Evolutionary conservation across 1,140 invertebrate genomes (phyloP).

Genomic region (Nephila pilipes): DNA sequence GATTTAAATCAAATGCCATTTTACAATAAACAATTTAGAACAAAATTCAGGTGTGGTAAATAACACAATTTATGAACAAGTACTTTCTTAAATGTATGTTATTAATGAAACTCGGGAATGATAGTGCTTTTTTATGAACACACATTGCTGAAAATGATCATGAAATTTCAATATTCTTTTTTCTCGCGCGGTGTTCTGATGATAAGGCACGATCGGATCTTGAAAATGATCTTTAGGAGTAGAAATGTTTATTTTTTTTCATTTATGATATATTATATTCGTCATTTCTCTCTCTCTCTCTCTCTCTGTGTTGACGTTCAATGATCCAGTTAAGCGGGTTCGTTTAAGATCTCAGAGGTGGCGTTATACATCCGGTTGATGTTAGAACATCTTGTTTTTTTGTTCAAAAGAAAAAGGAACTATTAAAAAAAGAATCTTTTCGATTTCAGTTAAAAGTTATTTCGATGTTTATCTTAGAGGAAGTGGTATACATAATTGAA

Average conservation of each 20-base stretch:
- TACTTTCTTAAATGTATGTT: no score
- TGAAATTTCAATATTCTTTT: not conserved
- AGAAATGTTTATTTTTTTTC: not conserved
- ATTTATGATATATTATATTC: not conserved
- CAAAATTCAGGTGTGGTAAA: no score
- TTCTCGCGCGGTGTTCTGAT: not conserved
- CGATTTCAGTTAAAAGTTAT: not conserved
- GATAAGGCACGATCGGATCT: not conserved
- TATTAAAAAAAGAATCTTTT: not conserved
- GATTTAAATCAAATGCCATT: no score
- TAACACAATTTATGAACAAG: no score
- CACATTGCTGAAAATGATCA: not conserved
- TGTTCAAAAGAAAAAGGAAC: not conserved
- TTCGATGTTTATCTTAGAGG: not conserved
- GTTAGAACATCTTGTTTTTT: not conserved
- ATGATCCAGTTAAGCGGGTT: not conserved
- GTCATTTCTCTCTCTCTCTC: not conserved
- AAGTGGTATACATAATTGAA: not conserved
- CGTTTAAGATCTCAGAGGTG: not conserved
- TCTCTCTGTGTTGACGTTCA: no score
- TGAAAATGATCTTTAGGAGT: not conserved
- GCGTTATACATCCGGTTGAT: not conserved
- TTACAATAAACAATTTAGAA: no score
- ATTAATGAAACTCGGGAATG: no score
- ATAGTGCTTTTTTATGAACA: no score